These are phyloP conservation scores for Drepanosiphum platanoidis DNA, from an alignment of 2,888 invertebrate species.

Conservation along the genomic window DNA sequence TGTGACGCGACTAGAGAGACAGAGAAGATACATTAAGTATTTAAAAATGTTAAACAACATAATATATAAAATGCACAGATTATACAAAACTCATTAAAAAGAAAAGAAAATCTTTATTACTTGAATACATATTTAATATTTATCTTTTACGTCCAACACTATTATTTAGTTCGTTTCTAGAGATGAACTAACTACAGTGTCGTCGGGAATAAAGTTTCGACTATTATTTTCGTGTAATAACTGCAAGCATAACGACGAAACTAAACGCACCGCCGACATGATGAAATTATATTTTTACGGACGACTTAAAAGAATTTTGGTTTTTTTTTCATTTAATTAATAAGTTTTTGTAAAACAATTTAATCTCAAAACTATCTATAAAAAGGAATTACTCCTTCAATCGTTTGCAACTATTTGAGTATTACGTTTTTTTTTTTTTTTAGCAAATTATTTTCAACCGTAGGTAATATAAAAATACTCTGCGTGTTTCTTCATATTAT, in stretches of 20 bases:
- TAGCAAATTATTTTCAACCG: not conserved
- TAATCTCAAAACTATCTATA: not conserved
- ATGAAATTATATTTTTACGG: not conserved
- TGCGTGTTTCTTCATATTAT: not conserved
- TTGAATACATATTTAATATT: no score
- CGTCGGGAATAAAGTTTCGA: not conserved
- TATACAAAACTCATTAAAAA: no score
- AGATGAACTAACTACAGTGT: not conserved
- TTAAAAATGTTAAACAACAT: no score
- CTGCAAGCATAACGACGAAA: not conserved
- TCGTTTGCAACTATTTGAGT: not conserved
- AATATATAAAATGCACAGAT: no score
- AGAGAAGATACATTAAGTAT: no score
- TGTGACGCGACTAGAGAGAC: no score
- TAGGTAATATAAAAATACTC: not conserved
- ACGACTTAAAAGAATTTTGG: no score
- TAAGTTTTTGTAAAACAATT: not conserved
- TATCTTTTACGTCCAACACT: not conserved
- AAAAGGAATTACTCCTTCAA: no score
- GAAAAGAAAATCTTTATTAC: no score
- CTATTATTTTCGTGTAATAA: not conserved
- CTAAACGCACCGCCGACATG: not conserved
- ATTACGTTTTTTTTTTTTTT: not conserved
- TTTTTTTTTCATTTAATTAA: not conserved
- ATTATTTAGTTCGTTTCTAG: not conserved